Evolutionary conservation across 2,888 invertebrate genomes (phyloP), one percentile per base, ranked within the genome.

Genomic region (Meiosimyza decipiens): DNA sequence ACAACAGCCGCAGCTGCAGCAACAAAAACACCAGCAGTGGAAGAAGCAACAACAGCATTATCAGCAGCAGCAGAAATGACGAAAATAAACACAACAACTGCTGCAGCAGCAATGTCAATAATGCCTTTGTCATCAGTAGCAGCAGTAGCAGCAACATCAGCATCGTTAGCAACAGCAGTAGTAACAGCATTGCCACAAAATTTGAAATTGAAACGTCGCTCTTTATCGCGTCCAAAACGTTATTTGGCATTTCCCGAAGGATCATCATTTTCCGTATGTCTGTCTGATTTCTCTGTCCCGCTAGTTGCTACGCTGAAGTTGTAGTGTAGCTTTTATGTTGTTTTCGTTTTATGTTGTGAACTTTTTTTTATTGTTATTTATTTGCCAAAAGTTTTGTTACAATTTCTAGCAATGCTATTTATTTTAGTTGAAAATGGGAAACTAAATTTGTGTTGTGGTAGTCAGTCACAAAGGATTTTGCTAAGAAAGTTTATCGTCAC

Each of bases 191-290:
- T 76, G 40, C 73, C 71, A 13, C 67, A 59, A 3, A 54, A 63
- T 15, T 33, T 28, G 74, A 75, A 72, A 72, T 70, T 72, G 72
- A 74, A 77, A 67, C 73, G 71, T 67, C 79, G 74, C 69, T 71
- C 76, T 60, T 77, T 85, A 73, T 79, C 79, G 62, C 81, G 85
- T 59, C 77, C 80, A 47, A 86, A 80, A 70, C 86, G 85, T 63
- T 89, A 89, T 83, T 86, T 89, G 72, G 88, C 89, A 74, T 90
- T 90, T 82, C 90, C 90, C 22, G 89, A 90, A 80, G 90, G 90
- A 72, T 88, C 89, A 63, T 89, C 89, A 63, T 89, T 90, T 79
- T 88, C 89, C 62, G 89, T 89, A 83, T 86, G 88, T 86, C 65
- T 73, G 70, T 22, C 16, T 59, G 69, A 47, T 68, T 69, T 72